Evolutionary conservation across 35 echinoderm and acorn worm genomes (phyloP).

Genomic region (Eucidaris tribuloides): DNA sequence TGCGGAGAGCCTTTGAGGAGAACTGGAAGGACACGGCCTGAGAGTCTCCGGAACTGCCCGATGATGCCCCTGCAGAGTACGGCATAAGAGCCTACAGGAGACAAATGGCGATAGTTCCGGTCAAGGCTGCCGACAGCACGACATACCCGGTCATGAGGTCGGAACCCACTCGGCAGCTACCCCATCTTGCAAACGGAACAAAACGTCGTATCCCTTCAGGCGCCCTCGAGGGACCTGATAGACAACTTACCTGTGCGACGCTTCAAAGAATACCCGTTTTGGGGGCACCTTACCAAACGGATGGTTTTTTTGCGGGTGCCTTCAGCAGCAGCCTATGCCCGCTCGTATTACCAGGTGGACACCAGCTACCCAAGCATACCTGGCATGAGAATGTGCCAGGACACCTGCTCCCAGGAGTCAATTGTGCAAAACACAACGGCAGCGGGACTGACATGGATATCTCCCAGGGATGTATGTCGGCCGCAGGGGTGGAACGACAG

Average conservation of each 20-base stretch:
- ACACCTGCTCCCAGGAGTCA: no score
- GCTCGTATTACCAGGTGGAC: no score
- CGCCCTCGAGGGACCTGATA: no score
- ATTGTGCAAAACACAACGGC: no score
- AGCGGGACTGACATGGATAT: slow-evolving; percentile 14
- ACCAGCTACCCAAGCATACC: no score
- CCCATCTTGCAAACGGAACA: no score
- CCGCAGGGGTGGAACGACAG: neutral
- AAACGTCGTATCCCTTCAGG: no score
- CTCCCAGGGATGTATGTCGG: neutral
- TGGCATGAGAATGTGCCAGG: no score
- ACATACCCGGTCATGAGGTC: neutral
- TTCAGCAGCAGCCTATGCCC: neutral
- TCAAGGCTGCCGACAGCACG: neutral
- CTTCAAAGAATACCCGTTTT: neutral
- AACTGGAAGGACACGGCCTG: neutral
- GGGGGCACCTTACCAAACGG: neutral
- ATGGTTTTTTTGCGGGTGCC: no score
- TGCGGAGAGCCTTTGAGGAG: neutral
- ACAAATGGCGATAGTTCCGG: neutral
- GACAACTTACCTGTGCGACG: neutral
- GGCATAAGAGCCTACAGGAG: neutral
- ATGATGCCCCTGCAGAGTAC: slow-evolving; percentile 21
- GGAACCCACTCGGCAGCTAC: no score
- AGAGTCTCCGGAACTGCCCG: neutral